These are phyloP conservation scores for Dynastes maya DNA, from an alignment of 2,888 invertebrate genomes.

Conservation along the genomic window DNA sequence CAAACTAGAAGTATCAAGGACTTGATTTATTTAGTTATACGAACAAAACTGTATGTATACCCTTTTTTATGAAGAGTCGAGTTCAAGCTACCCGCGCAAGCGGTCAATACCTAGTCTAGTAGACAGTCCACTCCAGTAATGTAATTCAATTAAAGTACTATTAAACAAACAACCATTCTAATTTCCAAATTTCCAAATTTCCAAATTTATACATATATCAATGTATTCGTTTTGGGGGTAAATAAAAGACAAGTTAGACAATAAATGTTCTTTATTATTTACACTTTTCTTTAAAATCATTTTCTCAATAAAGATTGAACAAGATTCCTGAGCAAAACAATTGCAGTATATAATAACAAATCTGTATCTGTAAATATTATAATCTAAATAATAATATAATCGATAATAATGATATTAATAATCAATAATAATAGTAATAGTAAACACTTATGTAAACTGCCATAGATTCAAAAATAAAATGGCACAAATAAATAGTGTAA, in stretches of 20 bases:
- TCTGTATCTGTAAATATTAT: constrained; percentile 48
- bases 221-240: neutral
- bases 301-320: constrained; percentile 59
- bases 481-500: constrained; percentile 59
- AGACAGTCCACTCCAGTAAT: no score
- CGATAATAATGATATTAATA: constrained; percentile 52
- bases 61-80: no score
- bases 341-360: constrained; percentile 63
- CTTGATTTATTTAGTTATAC: no score
- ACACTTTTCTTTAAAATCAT: constrained; percentile 48
- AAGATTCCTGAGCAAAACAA: constrained; percentile 68
- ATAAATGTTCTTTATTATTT: constrained; percentile 51
- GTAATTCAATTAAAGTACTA: no score
- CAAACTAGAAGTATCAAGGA: no score
- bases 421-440: constrained; percentile 57
- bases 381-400: constrained; percentile 51
- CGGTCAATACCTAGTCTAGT: no score
- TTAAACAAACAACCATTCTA: no score
- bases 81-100: no score
- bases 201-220: no score
- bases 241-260: constrained; percentile 18
- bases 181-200: no score
- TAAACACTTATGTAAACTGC: constrained; percentile 55
- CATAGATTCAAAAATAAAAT: constrained; percentile 56
- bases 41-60: no score